A percentile compares a stretch with the other conserved stretches of the same genome.
These are phyloP conservation scores for Sympetrum striolatum DNA, from an alignment of 2,888 invertebrate species.

Conservation along the genomic window DNA sequence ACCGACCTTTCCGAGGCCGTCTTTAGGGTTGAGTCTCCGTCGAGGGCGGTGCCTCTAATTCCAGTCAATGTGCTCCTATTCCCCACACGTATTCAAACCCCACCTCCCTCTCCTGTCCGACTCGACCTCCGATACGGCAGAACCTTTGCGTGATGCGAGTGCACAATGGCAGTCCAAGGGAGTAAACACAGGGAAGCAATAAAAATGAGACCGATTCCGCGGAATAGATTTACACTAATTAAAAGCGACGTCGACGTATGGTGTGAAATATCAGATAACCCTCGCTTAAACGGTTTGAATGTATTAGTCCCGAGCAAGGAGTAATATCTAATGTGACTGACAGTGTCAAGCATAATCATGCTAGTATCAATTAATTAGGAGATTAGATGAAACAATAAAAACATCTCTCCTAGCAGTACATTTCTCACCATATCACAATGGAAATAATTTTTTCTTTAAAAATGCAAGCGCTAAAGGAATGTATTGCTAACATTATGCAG, in stretches of 20 bases:
- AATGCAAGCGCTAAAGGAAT: too few species aligned
- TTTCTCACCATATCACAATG: too few species aligned
- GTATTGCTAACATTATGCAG: too few species aligned
- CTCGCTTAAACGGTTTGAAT: neutral
- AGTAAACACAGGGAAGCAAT: conserved; percentile 26
- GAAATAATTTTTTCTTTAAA: too few species aligned
- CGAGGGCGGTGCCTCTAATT: neutral
- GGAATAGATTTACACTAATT: conserved; percentile 1
- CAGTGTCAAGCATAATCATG: too few species aligned
- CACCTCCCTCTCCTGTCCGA: neutral
- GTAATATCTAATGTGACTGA: too few species aligned
- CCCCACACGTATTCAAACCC: neutral
- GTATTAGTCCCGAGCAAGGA: too few species aligned
- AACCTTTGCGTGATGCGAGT: conserved; percentile 30
- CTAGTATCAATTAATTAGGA: too few species aligned
- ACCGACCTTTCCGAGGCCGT: neutral
- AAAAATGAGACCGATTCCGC: neutral
- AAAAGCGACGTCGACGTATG: neutral
- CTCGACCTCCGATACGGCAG: neutral
- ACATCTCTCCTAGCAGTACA: too few species aligned
- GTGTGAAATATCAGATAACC: neutral
- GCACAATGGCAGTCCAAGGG: neutral
- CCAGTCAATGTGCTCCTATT: conserved; percentile 33
- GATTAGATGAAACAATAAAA: too few species aligned
- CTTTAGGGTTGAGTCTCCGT: neutral